Percentiles rank a stretch among this genome's conserved stretches.
These are phyloP conservation scores for Rhadina sibilatrix DNA, from an alignment of 2,113 vertebrate species.

Conservation along the genomic window DNA sequence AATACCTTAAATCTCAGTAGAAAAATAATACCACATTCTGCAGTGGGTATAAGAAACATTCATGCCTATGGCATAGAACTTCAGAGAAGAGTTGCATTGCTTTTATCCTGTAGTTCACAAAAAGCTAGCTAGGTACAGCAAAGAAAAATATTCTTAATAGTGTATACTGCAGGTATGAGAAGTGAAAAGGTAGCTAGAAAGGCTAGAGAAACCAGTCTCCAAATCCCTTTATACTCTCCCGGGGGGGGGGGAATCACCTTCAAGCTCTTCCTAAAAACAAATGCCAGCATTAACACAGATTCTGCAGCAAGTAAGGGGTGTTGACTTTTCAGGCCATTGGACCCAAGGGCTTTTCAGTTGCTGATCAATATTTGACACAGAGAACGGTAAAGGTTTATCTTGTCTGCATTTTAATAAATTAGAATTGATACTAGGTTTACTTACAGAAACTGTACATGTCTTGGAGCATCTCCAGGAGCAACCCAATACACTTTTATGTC, in stretches of 20 bases:
- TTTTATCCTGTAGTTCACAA: neutral
- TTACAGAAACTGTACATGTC: conserved; percentile 82
- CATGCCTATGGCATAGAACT: neutral
- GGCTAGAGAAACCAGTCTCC: neutral
- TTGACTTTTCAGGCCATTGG: neutral
- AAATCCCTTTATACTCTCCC: neutral
- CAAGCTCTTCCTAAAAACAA: neutral
- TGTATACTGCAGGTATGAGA: neutral
- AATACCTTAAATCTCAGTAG: neutral
- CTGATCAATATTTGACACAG: neutral
- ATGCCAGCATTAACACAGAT: neutral
- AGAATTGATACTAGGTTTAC: conserved; percentile 23
- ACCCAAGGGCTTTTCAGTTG: neutral
- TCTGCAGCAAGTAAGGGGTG: neutral
- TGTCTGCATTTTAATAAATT: neutral
- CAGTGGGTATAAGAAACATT: neutral
- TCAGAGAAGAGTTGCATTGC: neutral
- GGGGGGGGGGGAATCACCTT: fast-evolving
- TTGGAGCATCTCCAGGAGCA: conserved; percentile 70
- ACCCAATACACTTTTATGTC: conserved; percentile 78
- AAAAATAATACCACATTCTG: neutral
- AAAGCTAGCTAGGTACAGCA: neutral
- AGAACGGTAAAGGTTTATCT: neutral
- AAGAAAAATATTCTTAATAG: neutral
- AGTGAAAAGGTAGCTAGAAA: neutral